Evolutionary conservation across 2,797 vertebrate genomes (phyloP).

Genomic region (Periparus ater): DNA sequence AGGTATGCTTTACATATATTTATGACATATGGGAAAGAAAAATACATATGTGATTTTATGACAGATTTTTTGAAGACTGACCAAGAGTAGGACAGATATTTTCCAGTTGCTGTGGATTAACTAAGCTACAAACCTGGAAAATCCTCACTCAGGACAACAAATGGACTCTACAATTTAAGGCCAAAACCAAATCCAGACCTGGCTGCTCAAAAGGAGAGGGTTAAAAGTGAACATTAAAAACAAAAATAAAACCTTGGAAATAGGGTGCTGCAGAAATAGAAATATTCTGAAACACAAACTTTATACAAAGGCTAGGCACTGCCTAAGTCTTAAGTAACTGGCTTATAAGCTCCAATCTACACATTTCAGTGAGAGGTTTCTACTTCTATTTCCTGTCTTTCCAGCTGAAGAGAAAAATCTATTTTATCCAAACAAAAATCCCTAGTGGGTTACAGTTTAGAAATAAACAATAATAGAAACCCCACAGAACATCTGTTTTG

Average conservation of each 20-base stretch:
- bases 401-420: neutral
- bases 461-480: neutral
- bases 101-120: neutral
- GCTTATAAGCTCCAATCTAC: neutral
- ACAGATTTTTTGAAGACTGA: neutral
- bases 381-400: neutral
- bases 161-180: neutral
- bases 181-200: neutral
- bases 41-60: neutral
- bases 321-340: neutral
- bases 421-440: neutral
- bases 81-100: neutral
- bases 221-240: neutral
- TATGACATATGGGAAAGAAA: neutral
- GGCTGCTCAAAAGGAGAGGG: neutral
- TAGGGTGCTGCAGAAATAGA: neutral
- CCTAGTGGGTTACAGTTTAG: neutral
- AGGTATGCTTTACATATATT: slow-evolving; percentile 38
- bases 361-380: neutral
- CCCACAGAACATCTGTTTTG: neutral
- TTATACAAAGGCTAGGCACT: neutral
- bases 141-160: neutral
- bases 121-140: neutral
- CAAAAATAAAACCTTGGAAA: neutral
- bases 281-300: neutral